Evolutionary conservation across 2,888 invertebrate genomes (phyloP).

Genomic region (Polydesmus complanatus): DNA sequence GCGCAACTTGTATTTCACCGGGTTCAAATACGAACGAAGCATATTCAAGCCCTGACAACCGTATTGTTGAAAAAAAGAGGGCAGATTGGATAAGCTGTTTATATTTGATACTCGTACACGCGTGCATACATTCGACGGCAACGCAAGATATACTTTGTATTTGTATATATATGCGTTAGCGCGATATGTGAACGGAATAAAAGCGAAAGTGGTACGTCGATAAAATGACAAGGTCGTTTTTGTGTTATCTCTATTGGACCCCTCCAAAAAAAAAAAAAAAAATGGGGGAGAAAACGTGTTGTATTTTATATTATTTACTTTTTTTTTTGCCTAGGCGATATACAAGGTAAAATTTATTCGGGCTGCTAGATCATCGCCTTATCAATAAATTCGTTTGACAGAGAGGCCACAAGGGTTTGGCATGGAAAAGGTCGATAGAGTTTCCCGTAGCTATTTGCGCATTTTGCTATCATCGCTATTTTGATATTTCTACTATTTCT

Average conservation of each 20-base stretch:
- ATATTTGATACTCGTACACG: background rate
- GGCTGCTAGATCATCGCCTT: background rate
- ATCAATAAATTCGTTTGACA: background rate
- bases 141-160: background rate
- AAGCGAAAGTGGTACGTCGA: background rate
- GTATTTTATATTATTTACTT: background rate
- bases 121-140: too few species aligned
- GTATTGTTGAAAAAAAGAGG: background rate
- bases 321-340: too few species aligned
- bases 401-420: background rate
- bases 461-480: background rate
- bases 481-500: too few species aligned
- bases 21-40: too few species aligned
- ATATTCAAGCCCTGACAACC: background rate
- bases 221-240: background rate
- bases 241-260: background rate
- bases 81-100: background rate
- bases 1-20: background rate
- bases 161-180: background rate
- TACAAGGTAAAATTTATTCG: too few species aligned
- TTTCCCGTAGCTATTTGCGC: background rate
- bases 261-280: too few species aligned
- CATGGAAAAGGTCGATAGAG: background rate
- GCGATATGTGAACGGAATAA: background rate
- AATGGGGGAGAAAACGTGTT: background rate